Conservation (phyloP, 2,888 invertebrate genomes). For the Acronicta leporina region DNA sequence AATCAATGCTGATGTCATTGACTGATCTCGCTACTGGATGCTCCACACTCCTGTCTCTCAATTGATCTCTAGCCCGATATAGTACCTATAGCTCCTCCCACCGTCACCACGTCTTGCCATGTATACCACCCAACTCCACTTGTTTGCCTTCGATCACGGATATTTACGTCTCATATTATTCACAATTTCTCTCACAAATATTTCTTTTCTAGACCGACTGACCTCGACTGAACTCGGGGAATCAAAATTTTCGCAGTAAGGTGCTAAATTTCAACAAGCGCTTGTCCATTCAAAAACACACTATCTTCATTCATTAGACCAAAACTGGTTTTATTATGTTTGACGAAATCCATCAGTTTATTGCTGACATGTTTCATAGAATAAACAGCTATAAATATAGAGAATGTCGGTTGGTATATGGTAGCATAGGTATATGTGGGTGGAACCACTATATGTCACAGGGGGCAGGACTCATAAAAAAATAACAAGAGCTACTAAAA, state of each 20-base stretch:
- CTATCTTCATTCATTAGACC: conserved; percentile 49
- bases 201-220: conserved; percentile 13
- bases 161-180: not conserved
- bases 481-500: conserved; percentile 14
- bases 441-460: conserved; percentile 57
- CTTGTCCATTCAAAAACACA: conserved; percentile 29
- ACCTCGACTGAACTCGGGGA: conserved; percentile 32
- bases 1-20: too few relatives aligned
- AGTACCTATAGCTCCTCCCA: too few relatives aligned
- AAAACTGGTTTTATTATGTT: conserved; percentile 50
- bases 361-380: conserved; percentile 63
- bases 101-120: too few relatives aligned
- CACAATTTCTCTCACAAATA: not conserved
- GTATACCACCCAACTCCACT: too few relatives aligned
- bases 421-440: conserved; percentile 68
- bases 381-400: conserved; percentile 73
- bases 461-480: conserved; percentile 34
- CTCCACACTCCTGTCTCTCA: too few relatives aligned
- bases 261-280: conserved; percentile 32
- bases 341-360: conserved; percentile 59
- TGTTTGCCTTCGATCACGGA: too few relatives aligned
- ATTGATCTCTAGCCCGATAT: too few relatives aligned
- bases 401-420: conserved; percentile 64
- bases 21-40: too few relatives aligned
- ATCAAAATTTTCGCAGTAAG: conserved; percentile 37